Conservation (phyloP, 2,797 vertebrate genomes). For the Lagorchestes hirsutus region DNA sequence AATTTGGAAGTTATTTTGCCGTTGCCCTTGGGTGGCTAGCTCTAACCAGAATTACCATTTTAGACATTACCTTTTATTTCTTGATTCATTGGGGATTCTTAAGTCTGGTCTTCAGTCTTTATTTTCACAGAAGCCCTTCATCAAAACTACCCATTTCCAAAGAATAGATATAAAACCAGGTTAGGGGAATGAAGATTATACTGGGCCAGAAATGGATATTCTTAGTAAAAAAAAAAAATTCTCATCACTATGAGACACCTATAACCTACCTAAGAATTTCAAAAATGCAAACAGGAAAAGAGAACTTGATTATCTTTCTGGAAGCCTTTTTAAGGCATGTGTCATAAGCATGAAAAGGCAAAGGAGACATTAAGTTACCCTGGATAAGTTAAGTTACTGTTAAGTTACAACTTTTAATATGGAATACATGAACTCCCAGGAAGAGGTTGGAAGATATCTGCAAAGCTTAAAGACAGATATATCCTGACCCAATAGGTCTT, state of each 20-base stretch:
- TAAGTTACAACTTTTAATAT: neutral
- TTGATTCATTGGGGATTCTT: neutral
- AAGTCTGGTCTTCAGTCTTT: neutral
- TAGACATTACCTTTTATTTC: neutral
- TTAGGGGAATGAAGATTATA: neutral
- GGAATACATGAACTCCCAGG: neutral
- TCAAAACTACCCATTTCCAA: neutral
- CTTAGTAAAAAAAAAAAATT: neutral
- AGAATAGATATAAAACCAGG: neutral
- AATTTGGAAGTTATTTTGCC: neutral
- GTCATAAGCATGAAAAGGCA: neutral
- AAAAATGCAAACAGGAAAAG: neutral
- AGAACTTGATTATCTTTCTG: neutral
- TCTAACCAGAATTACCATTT: neutral
- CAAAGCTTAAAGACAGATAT: slow-evolving; percentile 21
- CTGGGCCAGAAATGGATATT: neutral
- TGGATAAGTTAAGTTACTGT: neutral
- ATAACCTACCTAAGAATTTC: neutral
- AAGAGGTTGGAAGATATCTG: slow-evolving; percentile 3
- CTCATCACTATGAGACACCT: neutral
- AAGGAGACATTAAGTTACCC: neutral
- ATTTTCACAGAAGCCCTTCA: neutral
- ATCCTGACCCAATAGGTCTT: neutral
- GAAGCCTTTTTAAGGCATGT: neutral
- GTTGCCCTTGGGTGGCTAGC: neutral